These are phyloP conservation scores for Platyura marginata DNA, from an alignment of 1,140 invertebrate species.

Conservation along the genomic window DNA sequence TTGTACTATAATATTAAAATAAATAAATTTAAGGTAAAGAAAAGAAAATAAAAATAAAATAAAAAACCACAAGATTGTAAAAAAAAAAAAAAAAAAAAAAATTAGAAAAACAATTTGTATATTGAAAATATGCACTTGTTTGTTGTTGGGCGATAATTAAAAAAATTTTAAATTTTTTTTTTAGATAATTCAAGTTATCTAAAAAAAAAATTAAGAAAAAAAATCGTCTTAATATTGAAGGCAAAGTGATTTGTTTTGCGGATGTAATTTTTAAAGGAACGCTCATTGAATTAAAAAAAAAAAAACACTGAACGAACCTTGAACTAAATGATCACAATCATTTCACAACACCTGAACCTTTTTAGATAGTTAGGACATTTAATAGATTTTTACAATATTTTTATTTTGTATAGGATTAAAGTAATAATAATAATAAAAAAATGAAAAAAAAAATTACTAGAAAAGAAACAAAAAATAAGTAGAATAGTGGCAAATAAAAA, in stretches of 20 bases:
- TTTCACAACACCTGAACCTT: too few species aligned
- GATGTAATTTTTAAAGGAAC: too few species aligned
- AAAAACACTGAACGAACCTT: too few species aligned
- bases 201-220: neutral
- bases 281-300: too few species aligned
- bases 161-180: neutral
- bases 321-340: too few species aligned
- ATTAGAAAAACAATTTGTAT: neutral
- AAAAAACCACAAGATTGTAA: neutral
- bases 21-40: neutral
- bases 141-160: neutral
- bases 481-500: neutral
- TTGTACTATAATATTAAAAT: neutral
- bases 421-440: too few species aligned
- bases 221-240: neutral
- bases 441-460: neutral
- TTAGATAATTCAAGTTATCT: neutral
- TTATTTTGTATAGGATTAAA: too few species aligned
- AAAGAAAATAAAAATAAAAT: neutral
- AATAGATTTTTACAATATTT: too few species aligned
- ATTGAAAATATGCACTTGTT: neutral
- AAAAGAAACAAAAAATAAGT: neutral
- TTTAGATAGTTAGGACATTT: too few species aligned
- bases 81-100: neutral
- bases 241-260: too few species aligned